Evolutionary conservation across 2,888 invertebrate species (phyloP).

Genomic region (Pinctada fucata): DNA sequence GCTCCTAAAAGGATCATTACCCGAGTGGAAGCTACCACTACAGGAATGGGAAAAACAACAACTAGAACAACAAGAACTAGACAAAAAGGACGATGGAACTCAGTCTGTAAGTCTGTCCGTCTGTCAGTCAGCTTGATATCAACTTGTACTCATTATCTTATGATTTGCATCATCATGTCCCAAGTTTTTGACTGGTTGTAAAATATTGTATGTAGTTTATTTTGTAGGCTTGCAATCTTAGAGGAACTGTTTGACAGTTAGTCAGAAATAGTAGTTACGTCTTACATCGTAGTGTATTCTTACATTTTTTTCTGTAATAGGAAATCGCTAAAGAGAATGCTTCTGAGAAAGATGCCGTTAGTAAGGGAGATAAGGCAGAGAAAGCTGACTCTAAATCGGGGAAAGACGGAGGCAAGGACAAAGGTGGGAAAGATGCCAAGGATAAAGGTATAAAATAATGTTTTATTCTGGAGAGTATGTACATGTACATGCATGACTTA

Average conservation of each 20-base stretch:
- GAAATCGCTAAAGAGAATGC: slow-evolving; percentile 64
- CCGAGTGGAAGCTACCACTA: slow-evolving; percentile 75
- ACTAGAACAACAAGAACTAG: slow-evolving; percentile 48
- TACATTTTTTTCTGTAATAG: slow-evolving; percentile 34
- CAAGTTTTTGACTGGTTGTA: too few relatives aligned
- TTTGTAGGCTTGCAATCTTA: too few relatives aligned
- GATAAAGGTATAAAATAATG: slow-evolving; percentile 58
- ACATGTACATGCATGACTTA: too few relatives aligned
- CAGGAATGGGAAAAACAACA: slow-evolving; percentile 66
- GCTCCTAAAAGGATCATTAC: slow-evolving; percentile 67
- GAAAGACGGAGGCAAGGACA: slow-evolving; percentile 71
- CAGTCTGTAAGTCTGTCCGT: slow-evolving; percentile 45
- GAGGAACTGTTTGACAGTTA: too few relatives aligned
- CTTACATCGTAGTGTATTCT: too few relatives aligned
- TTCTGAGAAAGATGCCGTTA: slow-evolving; percentile 60
- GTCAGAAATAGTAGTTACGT: too few relatives aligned
- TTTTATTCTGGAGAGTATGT: too few relatives aligned
- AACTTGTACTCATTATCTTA: too few relatives aligned
- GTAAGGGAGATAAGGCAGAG: slow-evolving; percentile 63
- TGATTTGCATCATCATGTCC: too few relatives aligned
- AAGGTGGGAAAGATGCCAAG: slow-evolving; percentile 64
- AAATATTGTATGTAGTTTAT: too few relatives aligned
- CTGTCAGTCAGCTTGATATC: background rate
- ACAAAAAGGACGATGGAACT: slow-evolving; percentile 48
- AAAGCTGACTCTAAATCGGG: slow-evolving; percentile 65